A percentile compares a stretch with the other conserved stretches of the same genome.
These are phyloP conservation scores for Sparidentex hasta DNA, from an alignment of 2,797 vertebrate species.

Conservation along the genomic window DNA sequence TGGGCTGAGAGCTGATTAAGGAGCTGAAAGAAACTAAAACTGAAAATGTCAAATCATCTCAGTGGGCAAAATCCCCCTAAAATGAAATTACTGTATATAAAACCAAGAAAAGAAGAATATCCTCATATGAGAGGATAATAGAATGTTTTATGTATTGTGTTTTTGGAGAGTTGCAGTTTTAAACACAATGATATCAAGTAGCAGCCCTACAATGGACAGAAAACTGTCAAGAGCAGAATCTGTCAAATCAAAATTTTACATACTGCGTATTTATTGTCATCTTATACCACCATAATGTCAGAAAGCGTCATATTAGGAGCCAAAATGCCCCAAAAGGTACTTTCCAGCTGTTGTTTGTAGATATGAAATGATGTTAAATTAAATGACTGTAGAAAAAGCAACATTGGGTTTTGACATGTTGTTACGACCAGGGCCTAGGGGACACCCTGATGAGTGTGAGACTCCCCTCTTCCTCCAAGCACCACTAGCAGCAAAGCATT, in stretches of 20 bases:
- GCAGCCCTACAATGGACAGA: not conserved
- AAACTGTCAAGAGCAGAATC: not conserved
- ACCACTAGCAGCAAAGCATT: no score
- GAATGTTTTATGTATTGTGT: not conserved
- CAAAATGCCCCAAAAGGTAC: not conserved
- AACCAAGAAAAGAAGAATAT: not conserved
- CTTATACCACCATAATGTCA: not conserved
- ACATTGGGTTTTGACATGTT: slow-evolving; percentile 19
- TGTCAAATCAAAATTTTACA: not conserved
- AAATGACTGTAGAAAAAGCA: not conserved
- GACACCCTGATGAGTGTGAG: no score
- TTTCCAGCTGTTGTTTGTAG: not conserved
- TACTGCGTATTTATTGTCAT: not conserved
- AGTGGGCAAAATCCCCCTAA: no score
- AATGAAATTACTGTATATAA: no score
- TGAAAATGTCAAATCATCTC: no score
- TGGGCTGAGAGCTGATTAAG: no score
- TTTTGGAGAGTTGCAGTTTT: not conserved
- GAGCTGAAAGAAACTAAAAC: no score
- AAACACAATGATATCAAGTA: not conserved
- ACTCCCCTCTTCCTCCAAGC: no score
- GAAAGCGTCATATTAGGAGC: not conserved
- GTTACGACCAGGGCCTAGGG: no score
- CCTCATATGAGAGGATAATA: not conserved
- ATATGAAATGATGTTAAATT: not conserved